A percentile compares a stretch with the other conserved stretches of the same genome.
Evolutionary conservation across 1,140 invertebrate species (phyloP).

Genomic region (Sipha flava): DNA sequence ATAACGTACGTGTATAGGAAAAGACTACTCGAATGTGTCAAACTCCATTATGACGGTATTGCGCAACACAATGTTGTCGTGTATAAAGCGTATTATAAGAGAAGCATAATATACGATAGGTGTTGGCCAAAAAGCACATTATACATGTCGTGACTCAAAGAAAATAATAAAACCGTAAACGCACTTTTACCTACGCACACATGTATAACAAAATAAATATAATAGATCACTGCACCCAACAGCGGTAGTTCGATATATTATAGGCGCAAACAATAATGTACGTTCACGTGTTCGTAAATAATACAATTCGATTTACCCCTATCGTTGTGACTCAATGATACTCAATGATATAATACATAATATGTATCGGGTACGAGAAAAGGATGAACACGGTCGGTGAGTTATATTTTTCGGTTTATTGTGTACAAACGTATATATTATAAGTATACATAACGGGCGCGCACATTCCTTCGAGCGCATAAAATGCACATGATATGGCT

Average conservation of each 20-base stretch:
- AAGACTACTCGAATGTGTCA: background rate
- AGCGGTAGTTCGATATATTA: background rate
- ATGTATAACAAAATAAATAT: background rate
- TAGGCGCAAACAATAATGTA: background rate
- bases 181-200: background rate
- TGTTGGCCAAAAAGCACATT: background rate
- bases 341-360: background rate
- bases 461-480: too few species aligned
- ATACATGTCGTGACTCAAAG: too few species aligned
- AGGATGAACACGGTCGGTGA: background rate
- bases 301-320: background rate
- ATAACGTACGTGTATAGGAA: background rate
- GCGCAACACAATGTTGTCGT: background rate
- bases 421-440: too few species aligned
- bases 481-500: too few species aligned
- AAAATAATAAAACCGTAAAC: background rate
- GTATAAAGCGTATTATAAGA: background rate
- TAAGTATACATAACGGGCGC: too few species aligned
- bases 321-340: background rate
- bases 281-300: background rate
- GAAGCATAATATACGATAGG: too few species aligned
- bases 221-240: background rate
- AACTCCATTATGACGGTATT: background rate
- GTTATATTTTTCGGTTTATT: too few species aligned
- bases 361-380: background rate